A percentile compares a stretch with the other conserved stretches of the same genome.
Conservation (phyloP, 2,888 invertebrate species). For the Rhimphoctona megacephalus region DNA sequence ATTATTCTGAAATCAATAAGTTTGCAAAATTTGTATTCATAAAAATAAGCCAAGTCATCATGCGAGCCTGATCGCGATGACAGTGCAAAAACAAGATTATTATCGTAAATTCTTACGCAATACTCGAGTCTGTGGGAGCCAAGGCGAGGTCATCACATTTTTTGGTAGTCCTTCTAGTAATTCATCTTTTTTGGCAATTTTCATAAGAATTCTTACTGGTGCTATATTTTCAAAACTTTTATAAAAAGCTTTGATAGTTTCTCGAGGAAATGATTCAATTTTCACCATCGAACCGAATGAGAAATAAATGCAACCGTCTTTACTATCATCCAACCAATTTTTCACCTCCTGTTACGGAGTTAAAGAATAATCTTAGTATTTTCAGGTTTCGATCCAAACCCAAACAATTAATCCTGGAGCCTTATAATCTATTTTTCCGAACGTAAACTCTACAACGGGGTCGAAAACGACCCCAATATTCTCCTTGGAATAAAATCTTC, state of each 20-base stretch:
- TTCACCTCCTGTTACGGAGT: background rate
- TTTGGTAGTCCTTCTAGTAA: constrained; percentile 74
- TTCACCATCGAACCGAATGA: constrained; percentile 2
- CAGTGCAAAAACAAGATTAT: constrained; percentile 34
- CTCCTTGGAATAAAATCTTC: too few relatives aligned
- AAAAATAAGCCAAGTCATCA: background rate
- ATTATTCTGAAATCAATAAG: too few relatives aligned
- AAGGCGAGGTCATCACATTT: constrained; percentile 79
- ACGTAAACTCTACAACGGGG: too few relatives aligned
- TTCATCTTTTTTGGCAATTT: background rate
- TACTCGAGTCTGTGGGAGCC: constrained; percentile 79
- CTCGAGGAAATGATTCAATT: background rate
- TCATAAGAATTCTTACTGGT: background rate
- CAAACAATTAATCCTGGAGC: too few relatives aligned
- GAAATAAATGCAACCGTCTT: background rate
- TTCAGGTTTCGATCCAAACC: too few relatives aligned
- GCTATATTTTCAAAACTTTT: background rate
- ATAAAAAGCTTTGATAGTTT: background rate
- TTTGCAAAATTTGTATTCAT: too few relatives aligned
- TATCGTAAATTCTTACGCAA: constrained; percentile 72
- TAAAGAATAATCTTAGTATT: background rate
- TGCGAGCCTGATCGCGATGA: background rate
- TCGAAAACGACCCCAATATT: too few relatives aligned
- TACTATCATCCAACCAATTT: background rate
- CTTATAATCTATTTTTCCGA: too few relatives aligned